Evolutionary conservation across 2,797 vertebrate species (phyloP).

Genomic region (Microctenopoma stevenorrisi): DNA sequence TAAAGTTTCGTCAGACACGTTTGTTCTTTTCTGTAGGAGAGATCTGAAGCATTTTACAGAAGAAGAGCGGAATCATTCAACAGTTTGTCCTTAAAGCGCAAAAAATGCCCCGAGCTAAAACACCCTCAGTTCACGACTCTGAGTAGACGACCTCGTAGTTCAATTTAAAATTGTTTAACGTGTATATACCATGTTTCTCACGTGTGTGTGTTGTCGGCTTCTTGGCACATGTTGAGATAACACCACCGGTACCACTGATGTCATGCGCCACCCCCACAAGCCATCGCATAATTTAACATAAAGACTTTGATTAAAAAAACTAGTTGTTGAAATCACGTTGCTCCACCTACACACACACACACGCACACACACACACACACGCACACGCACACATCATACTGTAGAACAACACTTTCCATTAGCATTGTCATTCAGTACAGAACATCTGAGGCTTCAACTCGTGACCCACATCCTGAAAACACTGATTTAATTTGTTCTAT

Average conservation of each 20-base stretch:
- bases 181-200: not conserved
- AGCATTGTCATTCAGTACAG: not conserved
- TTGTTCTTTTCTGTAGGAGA: not conserved
- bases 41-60: not conserved
- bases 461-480: constrained; percentile 2
- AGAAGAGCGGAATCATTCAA: not conserved
- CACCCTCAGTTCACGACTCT: constrained; percentile 17
- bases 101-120: constrained; percentile 11
- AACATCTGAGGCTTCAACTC: not conserved
- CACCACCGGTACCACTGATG: constrained; percentile 34
- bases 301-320: too few species aligned
- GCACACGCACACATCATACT: too few species aligned
- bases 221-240: constrained; percentile 33
- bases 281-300: not conserved
- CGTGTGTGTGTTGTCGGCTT: constrained; percentile 20
- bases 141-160: constrained; percentile 28
- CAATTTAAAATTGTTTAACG: constrained; percentile 6
- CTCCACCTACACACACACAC: constrained; percentile 3
- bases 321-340: not conserved
- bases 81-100: constrained; percentile 7
- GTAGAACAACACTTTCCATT: not conserved
- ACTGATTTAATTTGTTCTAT: constrained; percentile 7
- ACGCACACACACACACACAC: too few species aligned
- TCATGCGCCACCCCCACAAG: constrained; percentile 5
- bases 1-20: constrained; percentile 17